Percentiles rank a stretch among this genome's conserved stretches.
These are phyloP conservation scores for Hemichromis elongatus DNA, from an alignment of 2,113 vertebrate genomes.

Conservation along the genomic window DNA sequence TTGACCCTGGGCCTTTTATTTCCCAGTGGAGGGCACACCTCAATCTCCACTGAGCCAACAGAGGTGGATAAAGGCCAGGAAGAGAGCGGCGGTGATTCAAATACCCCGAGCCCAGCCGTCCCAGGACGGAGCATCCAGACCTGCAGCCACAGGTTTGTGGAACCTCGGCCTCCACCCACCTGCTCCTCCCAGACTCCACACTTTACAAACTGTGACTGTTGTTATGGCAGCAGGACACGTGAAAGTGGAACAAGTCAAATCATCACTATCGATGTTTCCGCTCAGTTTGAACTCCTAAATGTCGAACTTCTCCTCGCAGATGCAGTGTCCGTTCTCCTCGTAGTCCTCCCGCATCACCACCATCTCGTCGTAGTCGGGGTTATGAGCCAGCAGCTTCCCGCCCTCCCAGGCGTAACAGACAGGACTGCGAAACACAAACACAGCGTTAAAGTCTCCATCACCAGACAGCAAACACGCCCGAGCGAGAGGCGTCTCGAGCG, in stretches of 20 bases:
- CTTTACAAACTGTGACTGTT: background rate
- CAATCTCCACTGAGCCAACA: background rate
- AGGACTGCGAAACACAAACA: conserved; percentile 73
- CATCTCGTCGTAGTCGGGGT: conserved; percentile 94
- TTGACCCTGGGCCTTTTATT: background rate
- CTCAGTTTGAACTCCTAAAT: conserved; percentile 65
- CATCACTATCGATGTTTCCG: background rate
- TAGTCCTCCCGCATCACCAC: conserved; percentile 95
- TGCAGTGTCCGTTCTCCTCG: conserved; percentile 92
- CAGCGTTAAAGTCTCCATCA: background rate
- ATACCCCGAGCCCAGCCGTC: background rate
- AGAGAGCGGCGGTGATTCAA: background rate
- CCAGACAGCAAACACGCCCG: background rate
- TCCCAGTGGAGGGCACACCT: background rate
- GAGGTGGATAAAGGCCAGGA: background rate
- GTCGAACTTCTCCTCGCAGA: conserved; percentile 98
- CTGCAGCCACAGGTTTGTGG: background rate
- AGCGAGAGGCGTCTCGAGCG: background rate
- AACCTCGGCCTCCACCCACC: background rate
- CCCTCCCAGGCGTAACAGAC: conserved; percentile 94
- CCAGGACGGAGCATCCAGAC: background rate
- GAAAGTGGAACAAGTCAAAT: fast-evolving
- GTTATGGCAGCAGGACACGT: background rate
- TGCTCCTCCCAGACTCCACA: background rate
- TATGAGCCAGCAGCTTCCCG: conserved; percentile 90